Evolutionary conservation across 2,797 vertebrate species (phyloP), one percentile per base, ranked within the genome.

Genomic region (Fistularia tabacaria): DNA sequence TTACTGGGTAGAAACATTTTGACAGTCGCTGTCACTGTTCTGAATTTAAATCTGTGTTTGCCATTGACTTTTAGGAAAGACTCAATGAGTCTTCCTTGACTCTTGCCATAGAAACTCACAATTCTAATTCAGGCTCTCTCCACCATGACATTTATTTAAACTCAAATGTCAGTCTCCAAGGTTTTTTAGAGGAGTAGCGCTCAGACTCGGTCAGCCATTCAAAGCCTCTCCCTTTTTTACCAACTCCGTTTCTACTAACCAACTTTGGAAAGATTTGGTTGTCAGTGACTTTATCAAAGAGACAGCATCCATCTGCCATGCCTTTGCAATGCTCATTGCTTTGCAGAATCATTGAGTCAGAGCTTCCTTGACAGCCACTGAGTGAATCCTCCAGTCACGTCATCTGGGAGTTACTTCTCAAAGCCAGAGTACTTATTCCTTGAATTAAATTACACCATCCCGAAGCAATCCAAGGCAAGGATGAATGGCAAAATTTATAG

Each of bases 271-370:
- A 68, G 45, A 80, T 73, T 65, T 68, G 55, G 53, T 68, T 68
- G 79, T 77, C 57, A 60, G 50, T 64, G 61, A 49, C 37, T 7
- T 53, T 41, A 75, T 73, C 48, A 80, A 72, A 74, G 58, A 52
- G 51, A 42, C 8, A 5, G 25, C 44, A 37, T 38, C 50, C 64
- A 62, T 70, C 55, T 55, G 52, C 58, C 58, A 61, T 68, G 49
- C 46, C 46, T 68, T 62, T 68, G n/a, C n/a, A n/a, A n/a, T n/a
- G n/a, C n/a, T n/a, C n/a, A n/a, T n/a, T n/a, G n/a, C n/a, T n/a
- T n/a, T n/a, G 46, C 42, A 61, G 44, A 68, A 56, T 64, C 42
- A 54, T 43, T 58, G 50, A 62, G 46, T 62, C 50, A 64, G 43
- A 57, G 38, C 12, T 56, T 57, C 14, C 13, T 45, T 54, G 44